A percentile compares a stretch with the other conserved stretches of the same genome.
These are phyloP conservation scores for Drosophila truncata DNA, from an alignment of 1,140 invertebrate genomes.

Conservation along the genomic window DNA sequence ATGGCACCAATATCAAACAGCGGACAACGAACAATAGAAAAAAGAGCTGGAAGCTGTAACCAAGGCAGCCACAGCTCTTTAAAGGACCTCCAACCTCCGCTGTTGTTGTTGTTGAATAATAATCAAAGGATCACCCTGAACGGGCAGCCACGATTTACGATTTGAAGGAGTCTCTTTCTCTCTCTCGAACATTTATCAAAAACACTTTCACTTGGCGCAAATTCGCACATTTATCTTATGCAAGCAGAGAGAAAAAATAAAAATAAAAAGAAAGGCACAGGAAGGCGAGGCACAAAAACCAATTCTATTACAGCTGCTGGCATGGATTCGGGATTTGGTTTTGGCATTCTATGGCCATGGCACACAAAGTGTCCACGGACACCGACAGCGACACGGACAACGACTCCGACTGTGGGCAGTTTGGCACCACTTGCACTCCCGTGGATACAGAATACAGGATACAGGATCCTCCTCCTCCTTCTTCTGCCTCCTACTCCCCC, in stretches of 20 bases:
- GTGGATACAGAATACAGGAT: conserved; percentile 12
- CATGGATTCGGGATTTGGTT: conserved; percentile 33
- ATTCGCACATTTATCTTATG: conserved; percentile 63
- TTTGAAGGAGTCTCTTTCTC: conserved; percentile 13
- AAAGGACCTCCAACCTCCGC: conserved; percentile 5
- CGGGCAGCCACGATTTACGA: conserved; percentile 34
- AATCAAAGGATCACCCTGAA: conserved; percentile 31
- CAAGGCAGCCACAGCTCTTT: conserved; percentile 16
- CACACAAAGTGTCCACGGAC: conserved; percentile 50
- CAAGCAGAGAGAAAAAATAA: conserved; percentile 37
- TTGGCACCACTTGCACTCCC: conserved; percentile 55
- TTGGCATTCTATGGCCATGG: conserved; percentile 48
- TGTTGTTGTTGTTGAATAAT: conserved; percentile 31
- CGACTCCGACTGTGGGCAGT: conserved; percentile 33
- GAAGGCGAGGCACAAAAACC: conserved; percentile 20
- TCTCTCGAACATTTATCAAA: conserved; percentile 49
- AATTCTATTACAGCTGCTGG: conserved; percentile 58
- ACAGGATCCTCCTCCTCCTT: not conserved
- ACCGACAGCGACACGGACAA: conserved; percentile 21
- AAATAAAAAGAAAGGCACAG: conserved; percentile 3
- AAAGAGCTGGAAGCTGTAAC: conserved; percentile 15
- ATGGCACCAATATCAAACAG: conserved; percentile 38
- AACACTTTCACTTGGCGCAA: conserved; percentile 60
- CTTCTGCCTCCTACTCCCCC: not conserved
- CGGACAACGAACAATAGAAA: conserved; percentile 17